Evolutionary conservation across 2,888 invertebrate species (phyloP).

Genomic region (Galerucella calmariensis): DNA sequence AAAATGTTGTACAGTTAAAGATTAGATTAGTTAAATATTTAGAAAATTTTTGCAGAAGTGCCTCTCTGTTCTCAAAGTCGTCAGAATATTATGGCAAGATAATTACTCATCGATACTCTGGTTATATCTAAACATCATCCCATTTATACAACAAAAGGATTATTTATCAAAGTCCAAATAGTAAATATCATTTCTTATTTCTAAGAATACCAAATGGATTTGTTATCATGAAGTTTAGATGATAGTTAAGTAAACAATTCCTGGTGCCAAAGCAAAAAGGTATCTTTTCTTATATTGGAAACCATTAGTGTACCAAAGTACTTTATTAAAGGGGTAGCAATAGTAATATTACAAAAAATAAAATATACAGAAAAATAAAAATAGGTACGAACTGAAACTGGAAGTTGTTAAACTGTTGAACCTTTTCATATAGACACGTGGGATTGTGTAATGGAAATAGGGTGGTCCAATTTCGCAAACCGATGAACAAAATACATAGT

Average conservation of each 20-base stretch:
- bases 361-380: too few species aligned
- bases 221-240: constrained; percentile 11
- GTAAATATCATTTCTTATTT: constrained; percentile 9
- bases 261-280: not conserved
- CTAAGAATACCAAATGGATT: constrained; percentile 12
- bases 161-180: not conserved
- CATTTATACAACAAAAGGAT: constrained; percentile 2
- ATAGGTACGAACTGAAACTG: too few species aligned
- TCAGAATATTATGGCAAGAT: not conserved
- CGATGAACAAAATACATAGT: too few species aligned
- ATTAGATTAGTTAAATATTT: not conserved
- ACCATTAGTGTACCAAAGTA: not conserved
- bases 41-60: not conserved
- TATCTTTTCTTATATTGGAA: not conserved
- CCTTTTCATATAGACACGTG: too few species aligned
- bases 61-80: not conserved
- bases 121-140: not conserved
- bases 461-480: too few species aligned
- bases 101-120: not conserved
- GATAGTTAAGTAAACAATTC: not conserved
- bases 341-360: not conserved
- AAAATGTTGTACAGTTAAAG: too few species aligned
- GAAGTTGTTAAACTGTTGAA: too few species aligned
- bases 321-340: not conserved
- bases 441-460: too few species aligned